Base-by-base conservation (phyloP, 2,797 vertebrate species). In the Anniella stebbinsi region DNA sequence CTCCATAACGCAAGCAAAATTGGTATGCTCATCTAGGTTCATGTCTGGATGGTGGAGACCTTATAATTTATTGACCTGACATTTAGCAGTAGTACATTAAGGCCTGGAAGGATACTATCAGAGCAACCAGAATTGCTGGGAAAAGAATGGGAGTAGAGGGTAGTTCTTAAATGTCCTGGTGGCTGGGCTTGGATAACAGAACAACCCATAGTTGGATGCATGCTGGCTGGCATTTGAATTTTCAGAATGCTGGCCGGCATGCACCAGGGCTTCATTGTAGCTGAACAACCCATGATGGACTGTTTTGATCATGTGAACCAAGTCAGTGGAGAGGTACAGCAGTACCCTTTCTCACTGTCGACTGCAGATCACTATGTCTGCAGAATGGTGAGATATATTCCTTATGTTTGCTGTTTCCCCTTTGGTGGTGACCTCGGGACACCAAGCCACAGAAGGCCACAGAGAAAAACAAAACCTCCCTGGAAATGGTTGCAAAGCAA, bases 351-450 rank as follows among this genome's bases (percentile, higher is more conserved):
- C 60, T 87, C 33, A 25, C 25, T 63, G 57, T 86, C 12, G 10
- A 57, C 33, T 73, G 23, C 48, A 54, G 33, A 36, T 85, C 66
- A 25, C 51, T 51, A 5, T 9, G 9, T 45, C 54, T 60, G 33
- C 80, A 23, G 0, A 0, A 0, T 2, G 70, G 23, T 87, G 51
- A 91, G 36, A 2, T 0, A 11, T 38, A 88, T 25, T 63, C 60
- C 25, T 0, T 54, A 80, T 33, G 88, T 51, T 63, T 63, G 54
- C 60, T 63, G 60, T 23, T 23, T 63, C 60, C 9, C 21, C 60
- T 63, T 63, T 63, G 60, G 60, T 25, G 21, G 60, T 63, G 23
- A 63, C 60, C 60, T 63, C 21, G 12, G 21, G 60, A 63, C 60
- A 23, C 15, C 60, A 63, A 63, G 5, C 60, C 60, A 25, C 23